Evolutionary conservation across 2,113 vertebrate species (phyloP).

Genomic region (Hippolais icterina): DNA sequence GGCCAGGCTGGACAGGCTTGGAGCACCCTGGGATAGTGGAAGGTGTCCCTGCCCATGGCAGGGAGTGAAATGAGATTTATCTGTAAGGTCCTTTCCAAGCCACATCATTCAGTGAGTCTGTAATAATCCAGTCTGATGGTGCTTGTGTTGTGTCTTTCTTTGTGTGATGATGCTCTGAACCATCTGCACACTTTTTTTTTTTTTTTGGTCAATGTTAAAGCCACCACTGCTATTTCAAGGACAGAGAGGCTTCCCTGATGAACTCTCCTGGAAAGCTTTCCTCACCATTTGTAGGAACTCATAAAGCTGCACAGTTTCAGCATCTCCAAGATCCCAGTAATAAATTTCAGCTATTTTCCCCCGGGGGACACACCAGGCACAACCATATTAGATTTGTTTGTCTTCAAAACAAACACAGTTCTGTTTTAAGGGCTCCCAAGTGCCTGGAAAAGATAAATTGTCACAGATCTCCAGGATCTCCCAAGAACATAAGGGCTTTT

Average conservation of each 20-base stretch:
- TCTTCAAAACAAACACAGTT: neutral
- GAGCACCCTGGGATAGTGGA: rapidly evolving
- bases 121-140: neutral
- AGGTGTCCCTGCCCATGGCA: neutral
- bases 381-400: neutral
- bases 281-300: neutral
- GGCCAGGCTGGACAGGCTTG: rapidly evolving
- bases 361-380: neutral
- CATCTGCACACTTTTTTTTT: neutral
- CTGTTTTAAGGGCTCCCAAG: neutral
- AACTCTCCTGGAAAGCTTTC: neutral
- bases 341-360: neutral
- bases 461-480: neutral
- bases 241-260: neutral
- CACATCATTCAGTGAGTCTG: too few species aligned
- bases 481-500: neutral
- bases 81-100: neutral
- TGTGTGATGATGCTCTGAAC: neutral
- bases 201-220: neutral
- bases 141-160: neutral
- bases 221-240: neutral
- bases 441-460: neutral
- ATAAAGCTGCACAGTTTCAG: neutral
- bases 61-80: rapidly evolving
- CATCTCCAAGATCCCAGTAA: neutral